Evolutionary conservation across 2,113 vertebrate genomes (phyloP), one percentile per base, ranked within the genome.

Genomic region (Burhinus oedicnemus): DNA sequence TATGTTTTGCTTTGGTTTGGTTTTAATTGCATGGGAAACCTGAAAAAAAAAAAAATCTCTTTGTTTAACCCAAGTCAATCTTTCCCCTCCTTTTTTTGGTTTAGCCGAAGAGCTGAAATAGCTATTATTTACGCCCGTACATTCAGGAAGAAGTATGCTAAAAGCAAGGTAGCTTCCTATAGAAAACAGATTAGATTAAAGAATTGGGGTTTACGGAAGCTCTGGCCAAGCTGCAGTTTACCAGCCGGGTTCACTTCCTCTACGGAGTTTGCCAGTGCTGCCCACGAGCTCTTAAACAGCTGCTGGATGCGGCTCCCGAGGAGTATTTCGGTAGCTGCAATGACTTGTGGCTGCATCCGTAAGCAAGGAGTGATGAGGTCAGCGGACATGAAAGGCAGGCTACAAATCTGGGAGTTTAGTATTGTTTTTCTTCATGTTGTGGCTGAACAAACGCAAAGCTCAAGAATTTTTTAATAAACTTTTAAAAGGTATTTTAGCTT

Each of bases 1-100:
- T 13, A 12, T 7, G 11, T 1, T 83, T 88, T 75, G 77, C 5
- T 79, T 96, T 79, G 78, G 85, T 89, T 93, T 88, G 8, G 7
- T 71, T 89, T 91, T 65, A 85, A 83, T 87, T 89, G 82, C 49
- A 80, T 64, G 75, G 87, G 61, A 90, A 95, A 80, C 74, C 54
- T 93, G 78, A 52, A 71, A 54, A 87, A 45, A 34, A 61, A 38
- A 30, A 44, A 15, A 15, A 18, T 11, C 8, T 45, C 17, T 42
- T 54, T 71, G 15, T 65, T 93, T 72, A 89, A 84, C 23, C 29
- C 12, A 15, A 78, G n/a, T 26, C 60, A 87, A 19, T 11, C 55
- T 27, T 91, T 79, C 30, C 70, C 52, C 16, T 85, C 61, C 9
- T 77, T 62, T 75, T 57, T 68, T 3, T 58, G 4, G 11, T 58